Evolutionary conservation across 2,797 vertebrate species (phyloP).

Genomic region (Manis javanica): DNA sequence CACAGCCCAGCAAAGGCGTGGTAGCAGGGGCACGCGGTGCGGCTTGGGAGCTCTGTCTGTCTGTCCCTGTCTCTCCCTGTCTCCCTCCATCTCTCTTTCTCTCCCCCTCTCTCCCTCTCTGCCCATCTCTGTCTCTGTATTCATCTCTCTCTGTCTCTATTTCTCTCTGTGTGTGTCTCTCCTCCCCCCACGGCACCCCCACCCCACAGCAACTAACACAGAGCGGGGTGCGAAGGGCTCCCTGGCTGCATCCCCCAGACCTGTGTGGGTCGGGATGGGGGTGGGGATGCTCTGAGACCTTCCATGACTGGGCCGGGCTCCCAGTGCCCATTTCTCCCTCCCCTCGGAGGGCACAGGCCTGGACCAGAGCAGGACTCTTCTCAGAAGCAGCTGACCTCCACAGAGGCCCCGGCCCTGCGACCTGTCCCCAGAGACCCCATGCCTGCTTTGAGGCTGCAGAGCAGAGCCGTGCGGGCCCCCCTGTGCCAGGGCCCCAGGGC

Average conservation of each 20-base stretch:
- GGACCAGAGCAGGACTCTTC: fast-evolving
- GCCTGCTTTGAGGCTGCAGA: not conserved
- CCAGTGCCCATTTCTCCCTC: fast-evolving
- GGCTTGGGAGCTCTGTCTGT: too few relatives aligned
- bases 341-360: not conserved
- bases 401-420: not conserved
- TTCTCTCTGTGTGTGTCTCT: not conserved
- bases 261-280: fast-evolving
- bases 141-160: fast-evolving
- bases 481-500: fast-evolving
- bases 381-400: not conserved
- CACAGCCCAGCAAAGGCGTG: fast-evolving
- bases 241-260: fast-evolving
- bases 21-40: too few relatives aligned
- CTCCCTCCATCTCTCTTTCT: fast-evolving
- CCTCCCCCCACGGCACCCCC: too few relatives aligned
- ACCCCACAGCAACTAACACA: not conserved
- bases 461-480: fast-evolving
- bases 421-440: not conserved
- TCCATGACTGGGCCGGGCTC: fast-evolving
- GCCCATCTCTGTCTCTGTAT: too few relatives aligned
- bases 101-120: not conserved
- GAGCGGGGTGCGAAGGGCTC: not conserved
- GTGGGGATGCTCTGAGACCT: not conserved
- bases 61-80: too few relatives aligned